A percentile compares a stretch with the other conserved stretches of the same genome.
Evolutionary conservation across 2,888 invertebrate genomes (phyloP).

Genomic region (Microplitis manilae): DNA sequence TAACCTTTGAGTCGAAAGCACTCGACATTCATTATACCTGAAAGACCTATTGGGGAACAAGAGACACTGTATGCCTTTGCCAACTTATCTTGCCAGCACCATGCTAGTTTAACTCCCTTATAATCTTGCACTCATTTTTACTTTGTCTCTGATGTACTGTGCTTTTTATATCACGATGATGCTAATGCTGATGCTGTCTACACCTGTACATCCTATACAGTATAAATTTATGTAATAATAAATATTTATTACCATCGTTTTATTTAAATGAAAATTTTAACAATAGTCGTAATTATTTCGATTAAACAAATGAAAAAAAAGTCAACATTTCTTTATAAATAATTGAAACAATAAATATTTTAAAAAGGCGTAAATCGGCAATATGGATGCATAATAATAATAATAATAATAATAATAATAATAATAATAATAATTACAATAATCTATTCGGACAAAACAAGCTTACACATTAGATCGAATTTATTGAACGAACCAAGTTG

Average conservation of each 20-base stretch:
- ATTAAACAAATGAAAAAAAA: no score
- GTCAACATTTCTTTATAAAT: no score
- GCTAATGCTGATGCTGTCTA: constrained; percentile 10
- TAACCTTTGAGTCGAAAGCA: constrained; percentile 18
- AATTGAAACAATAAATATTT: background rate
- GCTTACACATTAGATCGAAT: constrained; percentile 1
- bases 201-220: background rate
- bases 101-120: background rate
- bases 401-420: no score
- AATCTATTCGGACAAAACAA: background rate
- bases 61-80: background rate
- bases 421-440: no score
- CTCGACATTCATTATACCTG: constrained; percentile 3
- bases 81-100: background rate
- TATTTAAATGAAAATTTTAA: no score
- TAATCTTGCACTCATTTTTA: background rate
- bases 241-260: no score
- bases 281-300: no score
- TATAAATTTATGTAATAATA: background rate
- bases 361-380: no score
- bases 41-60: background rate
- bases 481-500: constrained; percentile 15
- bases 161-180: background rate
- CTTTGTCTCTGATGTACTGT: background rate
- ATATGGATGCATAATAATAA: no score